These are phyloP conservation scores for Synanceia verrucosa DNA, from an alignment of 2,797 vertebrate genomes.

Conservation along the genomic window DNA sequence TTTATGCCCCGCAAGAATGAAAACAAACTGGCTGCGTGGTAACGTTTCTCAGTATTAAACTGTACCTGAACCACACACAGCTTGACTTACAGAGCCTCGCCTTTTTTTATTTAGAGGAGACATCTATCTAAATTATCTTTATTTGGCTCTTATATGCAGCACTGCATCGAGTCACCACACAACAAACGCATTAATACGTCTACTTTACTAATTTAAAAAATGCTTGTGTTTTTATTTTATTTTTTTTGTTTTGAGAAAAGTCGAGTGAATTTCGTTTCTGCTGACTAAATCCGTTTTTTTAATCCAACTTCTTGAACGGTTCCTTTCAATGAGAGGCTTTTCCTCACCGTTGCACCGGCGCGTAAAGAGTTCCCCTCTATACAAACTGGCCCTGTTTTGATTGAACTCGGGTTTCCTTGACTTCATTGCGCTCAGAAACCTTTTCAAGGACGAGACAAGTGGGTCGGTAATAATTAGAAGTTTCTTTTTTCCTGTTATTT, in stretches of 20 bases:
- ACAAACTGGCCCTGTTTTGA: constrained; percentile 41
- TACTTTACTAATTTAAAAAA: neutral
- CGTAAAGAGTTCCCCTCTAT: neutral
- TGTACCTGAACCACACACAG: constrained; percentile 35
- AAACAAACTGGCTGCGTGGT: constrained; percentile 67
- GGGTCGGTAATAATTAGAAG: constrained; percentile 67
- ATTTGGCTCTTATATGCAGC: constrained; percentile 4
- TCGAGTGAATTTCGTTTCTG: constrained; percentile 14
- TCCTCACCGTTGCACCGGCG: constrained; percentile 9
- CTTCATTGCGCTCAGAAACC: constrained; percentile 50
- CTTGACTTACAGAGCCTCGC: constrained; percentile 6
- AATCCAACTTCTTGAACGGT: constrained; percentile 3
- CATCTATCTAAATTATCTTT: constrained; percentile 25
- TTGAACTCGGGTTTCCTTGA: constrained; percentile 60
- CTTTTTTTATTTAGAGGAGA: constrained; percentile 40
- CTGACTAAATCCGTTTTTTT: neutral
- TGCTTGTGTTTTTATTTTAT: neutral
- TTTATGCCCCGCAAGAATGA: constrained; percentile 69
- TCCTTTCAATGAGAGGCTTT: neutral
- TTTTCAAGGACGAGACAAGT: constrained; percentile 60
- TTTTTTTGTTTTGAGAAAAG: neutral
- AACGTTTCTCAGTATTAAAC: constrained; percentile 49
- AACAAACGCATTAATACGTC: neutral
- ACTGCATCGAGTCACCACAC: neutral
- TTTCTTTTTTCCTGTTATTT: constrained; percentile 38